A percentile compares a stretch with the other conserved stretches of the same genome.
Evolutionary conservation across 92 coral and sea anemone genomes (phyloP).

Genomic region (Chrysogorgia sp.): DNA sequence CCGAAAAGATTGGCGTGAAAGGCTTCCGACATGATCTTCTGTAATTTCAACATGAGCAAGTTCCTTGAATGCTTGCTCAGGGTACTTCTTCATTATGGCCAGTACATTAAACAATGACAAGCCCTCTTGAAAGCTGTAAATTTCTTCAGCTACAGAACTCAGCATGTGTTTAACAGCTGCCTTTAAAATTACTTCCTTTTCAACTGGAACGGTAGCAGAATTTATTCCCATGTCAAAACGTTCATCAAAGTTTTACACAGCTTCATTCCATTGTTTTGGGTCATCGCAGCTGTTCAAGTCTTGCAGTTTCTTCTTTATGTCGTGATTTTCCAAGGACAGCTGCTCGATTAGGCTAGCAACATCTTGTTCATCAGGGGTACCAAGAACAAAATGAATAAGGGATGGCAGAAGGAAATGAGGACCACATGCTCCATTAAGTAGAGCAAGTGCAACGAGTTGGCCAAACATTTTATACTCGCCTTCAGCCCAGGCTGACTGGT

Average conservation of each 20-base stretch:
- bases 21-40: slow-evolving; percentile 40
- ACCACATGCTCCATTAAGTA: slow-evolving; percentile 59
- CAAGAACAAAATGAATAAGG: slow-evolving; percentile 52
- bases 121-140: slow-evolving; percentile 58
- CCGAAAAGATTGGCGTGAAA: slow-evolving; percentile 35
- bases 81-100: slow-evolving; percentile 29
- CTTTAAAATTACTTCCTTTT: slow-evolving; percentile 32
- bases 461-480: slow-evolving; percentile 58
- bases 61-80: slow-evolving; percentile 40
- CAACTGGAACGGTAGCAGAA: slow-evolving; percentile 43
- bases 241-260: slow-evolving; percentile 42
- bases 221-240: slow-evolving; percentile 62
- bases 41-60: slow-evolving; percentile 23
- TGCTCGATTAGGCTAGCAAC: neutral
- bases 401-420: slow-evolving; percentile 59
- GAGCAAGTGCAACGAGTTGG: slow-evolving; percentile 59
- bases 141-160: slow-evolving; percentile 43
- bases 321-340: slow-evolving; percentile 33
- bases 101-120: slow-evolving; percentile 58
- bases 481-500: slow-evolving; percentile 54
- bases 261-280: slow-evolving; percentile 36
- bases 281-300: slow-evolving; percentile 29
- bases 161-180: slow-evolving; percentile 43
- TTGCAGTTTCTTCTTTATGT: slow-evolving; percentile 42
- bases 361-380: slow-evolving; percentile 14